phyloP scores from a whole-genome alignment of 64 coral and sea anemone genomes.

The Porites australiensis region DNA sequence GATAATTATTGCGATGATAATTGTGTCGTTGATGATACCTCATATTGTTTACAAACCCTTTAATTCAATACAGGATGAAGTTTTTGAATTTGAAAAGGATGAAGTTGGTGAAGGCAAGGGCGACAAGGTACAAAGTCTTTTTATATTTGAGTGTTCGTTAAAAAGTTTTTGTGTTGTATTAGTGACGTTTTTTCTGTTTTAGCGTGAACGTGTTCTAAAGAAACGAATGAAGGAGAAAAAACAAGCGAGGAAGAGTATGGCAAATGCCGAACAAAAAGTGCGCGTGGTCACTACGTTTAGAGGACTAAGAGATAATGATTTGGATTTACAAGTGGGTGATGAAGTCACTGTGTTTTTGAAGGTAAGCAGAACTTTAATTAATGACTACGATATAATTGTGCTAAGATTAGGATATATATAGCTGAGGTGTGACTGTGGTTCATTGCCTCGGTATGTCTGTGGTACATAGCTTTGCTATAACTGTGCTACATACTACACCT shows the following conservation, averaged over 20 bases:
- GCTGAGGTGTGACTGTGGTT: no score
- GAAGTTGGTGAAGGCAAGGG: background rate
- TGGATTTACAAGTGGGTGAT: constrained; percentile 86
- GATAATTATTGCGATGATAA: no score
- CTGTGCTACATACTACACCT: no score
- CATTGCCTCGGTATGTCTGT: no score
- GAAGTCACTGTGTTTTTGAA: constrained; percentile 81
- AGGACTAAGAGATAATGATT: constrained; percentile 62
- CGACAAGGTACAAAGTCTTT: constrained; percentile 1
- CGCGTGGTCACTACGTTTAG: constrained; percentile 82
- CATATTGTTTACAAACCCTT: background rate
- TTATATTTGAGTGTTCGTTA: background rate
- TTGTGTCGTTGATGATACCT: no score
- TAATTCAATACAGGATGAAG: background rate
- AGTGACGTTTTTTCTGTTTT: background rate
- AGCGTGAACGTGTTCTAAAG: constrained; percentile 90
- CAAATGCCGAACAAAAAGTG: constrained; percentile 77
- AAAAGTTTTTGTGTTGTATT: background rate
- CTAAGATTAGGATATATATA: no score
- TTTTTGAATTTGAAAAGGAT: constrained; percentile 15
- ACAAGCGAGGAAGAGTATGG: constrained; percentile 66
- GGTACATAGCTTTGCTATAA: no score
- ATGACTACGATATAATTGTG: no score
- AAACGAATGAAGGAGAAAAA: constrained; percentile 89
- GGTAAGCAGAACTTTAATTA: background rate